Evolutionary conservation across 1,140 invertebrate species (phyloP), one percentile per base, ranked within the genome.

Genomic region (Halictus rubicundus): DNA sequence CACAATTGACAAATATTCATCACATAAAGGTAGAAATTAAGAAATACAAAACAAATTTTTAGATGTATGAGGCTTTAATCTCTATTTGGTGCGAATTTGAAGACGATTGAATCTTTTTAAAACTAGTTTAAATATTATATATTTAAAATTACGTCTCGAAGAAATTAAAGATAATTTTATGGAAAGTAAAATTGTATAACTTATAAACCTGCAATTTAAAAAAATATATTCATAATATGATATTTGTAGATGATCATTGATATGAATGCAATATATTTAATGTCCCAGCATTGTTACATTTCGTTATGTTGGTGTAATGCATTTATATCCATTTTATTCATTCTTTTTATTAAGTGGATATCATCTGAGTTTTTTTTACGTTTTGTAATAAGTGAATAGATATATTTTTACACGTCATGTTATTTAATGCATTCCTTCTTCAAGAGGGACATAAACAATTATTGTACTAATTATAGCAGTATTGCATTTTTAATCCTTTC

Each of bases 1-100:
- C 96, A 32, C 98, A 99, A 92, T 94, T 99, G 27, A 98, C 99
- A 0, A 99, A 99, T 91, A 99, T 99, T 90, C 99, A 99, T 94
- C 97, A 99, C 74, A 97, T 99, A 76, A 99, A 99, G 97, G 98
- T 99, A 4, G 99, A 99, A 94, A 97, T 99, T 60, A 99, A 99
- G 92, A 99, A 99, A 94, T 99, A 99, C 93, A 99, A 97, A 95
- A 98, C 95, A 86, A 97, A 96, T 92, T 97, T 96, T 93, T 64
- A 54, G 19, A 61, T 39, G 14, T 16, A 0, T 2, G 1, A 23
- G 23, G 25, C 8, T 39, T 49, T 37, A 2, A 52, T 54, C 21
- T 21, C 0, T 10, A 5, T 6, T 0, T 14, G 23, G 9, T 37
- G 12, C 0, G 6, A 32, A 37, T 14, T 16, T 6, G 19, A 63